Conservation (phyloP, 2,888 invertebrate species). For the Melitaea athalia region DNA sequence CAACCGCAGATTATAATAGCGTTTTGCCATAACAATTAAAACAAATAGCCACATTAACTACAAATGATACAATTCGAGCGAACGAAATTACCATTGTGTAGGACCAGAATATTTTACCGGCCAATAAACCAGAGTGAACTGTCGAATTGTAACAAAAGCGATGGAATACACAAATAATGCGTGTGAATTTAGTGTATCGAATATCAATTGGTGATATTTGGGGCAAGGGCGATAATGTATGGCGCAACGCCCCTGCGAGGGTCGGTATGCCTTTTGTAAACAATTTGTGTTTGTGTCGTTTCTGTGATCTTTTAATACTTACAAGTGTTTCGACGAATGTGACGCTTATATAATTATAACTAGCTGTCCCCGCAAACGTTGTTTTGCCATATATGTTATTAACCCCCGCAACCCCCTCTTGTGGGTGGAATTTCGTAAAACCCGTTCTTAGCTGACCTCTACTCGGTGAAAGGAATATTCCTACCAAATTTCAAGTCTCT, state of each 20-base stretch:
- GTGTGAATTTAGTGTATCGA: constrained; percentile 77
- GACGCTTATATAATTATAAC: neutral
- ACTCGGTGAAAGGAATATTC: too few species aligned
- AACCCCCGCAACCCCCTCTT: too few species aligned
- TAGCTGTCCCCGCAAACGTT: too few species aligned
- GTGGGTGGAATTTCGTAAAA: too few species aligned
- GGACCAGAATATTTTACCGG: constrained; percentile 35
- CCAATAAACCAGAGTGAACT: constrained; percentile 41
- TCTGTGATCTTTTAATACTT: neutral
- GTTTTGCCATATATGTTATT: too few species aligned
- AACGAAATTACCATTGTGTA: constrained; percentile 23
- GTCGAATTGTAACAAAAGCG: constrained; percentile 59
- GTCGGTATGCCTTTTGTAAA: constrained; percentile 36
- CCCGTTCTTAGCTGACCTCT: too few species aligned
- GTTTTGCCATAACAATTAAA: constrained; percentile 21
- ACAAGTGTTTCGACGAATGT: neutral
- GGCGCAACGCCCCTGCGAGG: constrained; percentile 50
- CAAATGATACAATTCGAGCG: constrained; percentile 24
- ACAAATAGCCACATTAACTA: constrained; percentile 22
- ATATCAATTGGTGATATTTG: constrained; percentile 69
- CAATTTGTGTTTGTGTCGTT: constrained; percentile 28
- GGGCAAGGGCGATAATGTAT: constrained; percentile 54
- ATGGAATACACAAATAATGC: constrained; percentile 66
- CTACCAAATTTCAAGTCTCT: too few species aligned
- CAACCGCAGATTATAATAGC: neutral